A percentile compares a stretch with the other conserved stretches of the same genome.
Conservation (phyloP, 2,888 invertebrate genomes). For the Cephus nigrinus region DNA sequence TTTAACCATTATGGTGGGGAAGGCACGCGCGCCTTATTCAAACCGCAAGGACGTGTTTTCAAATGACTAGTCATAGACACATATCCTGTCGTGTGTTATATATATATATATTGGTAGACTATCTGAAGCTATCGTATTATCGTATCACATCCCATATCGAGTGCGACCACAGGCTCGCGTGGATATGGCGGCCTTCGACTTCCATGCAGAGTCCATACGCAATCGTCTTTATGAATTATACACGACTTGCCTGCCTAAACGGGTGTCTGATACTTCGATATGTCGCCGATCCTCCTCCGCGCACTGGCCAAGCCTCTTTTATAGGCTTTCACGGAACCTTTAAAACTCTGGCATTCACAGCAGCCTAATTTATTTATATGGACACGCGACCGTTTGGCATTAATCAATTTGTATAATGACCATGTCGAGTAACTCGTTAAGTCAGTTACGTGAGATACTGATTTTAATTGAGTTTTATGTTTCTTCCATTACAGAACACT, state of each 20-base stretch:
- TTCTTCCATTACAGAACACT: neutral
- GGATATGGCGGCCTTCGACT: slow-evolving; percentile 42
- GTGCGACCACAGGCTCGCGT: slow-evolving; percentile 40
- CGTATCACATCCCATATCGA: slow-evolving; percentile 40
- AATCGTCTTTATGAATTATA: slow-evolving; percentile 3
- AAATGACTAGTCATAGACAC: neutral
- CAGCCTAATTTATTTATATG: slow-evolving; percentile 4
- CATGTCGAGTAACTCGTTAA: slow-evolving; percentile 20
- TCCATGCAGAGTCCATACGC: slow-evolving; percentile 30
- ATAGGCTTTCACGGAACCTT: neutral
- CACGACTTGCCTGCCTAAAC: slow-evolving; percentile 1
- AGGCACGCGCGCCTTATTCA: slow-evolving; percentile 45
- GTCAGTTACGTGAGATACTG: neutral
- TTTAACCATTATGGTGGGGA: neutral
- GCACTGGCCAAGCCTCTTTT: neutral
- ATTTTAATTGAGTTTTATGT: neutral
- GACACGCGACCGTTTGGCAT: slow-evolving; percentile 9
- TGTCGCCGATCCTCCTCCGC: neutral
- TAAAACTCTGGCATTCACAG: neutral
- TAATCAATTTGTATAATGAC: slow-evolving; percentile 9
- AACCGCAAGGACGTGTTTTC: slow-evolving; percentile 49
- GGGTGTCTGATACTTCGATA: neutral
- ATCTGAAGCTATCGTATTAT: slow-evolving; percentile 40
- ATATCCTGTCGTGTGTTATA: neutral
- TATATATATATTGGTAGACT: slow-evolving; percentile 4